phyloP scores from a whole-genome alignment of 2,113 vertebrate genomes.

The Pagrus major region DNA sequence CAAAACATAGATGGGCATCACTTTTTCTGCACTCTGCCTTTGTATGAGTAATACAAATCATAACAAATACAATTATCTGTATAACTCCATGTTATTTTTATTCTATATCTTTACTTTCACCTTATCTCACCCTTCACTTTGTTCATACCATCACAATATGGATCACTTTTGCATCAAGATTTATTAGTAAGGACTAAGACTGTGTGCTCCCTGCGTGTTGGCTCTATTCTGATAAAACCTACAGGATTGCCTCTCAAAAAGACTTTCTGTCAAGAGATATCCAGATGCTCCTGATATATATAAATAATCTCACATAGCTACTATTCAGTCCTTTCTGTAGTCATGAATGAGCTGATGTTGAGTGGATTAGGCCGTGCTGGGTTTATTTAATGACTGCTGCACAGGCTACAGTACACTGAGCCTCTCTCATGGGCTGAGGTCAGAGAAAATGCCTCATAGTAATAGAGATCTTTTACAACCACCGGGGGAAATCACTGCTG shows the following conservation, averaged over 20 bases:
- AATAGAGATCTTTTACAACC: slow-evolving; percentile 61
- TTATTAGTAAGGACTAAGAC: neutral
- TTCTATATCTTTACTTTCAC: neutral
- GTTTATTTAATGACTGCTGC: slow-evolving; percentile 65
- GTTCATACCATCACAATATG: neutral
- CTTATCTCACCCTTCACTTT: neutral
- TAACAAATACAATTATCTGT: neutral
- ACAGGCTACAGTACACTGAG: slow-evolving; percentile 39
- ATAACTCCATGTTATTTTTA: neutral
- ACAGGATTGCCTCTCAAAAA: neutral
- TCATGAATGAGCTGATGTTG: slow-evolving; percentile 55
- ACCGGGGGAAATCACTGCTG: slow-evolving; percentile 67
- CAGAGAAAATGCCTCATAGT: slow-evolving; percentile 48
- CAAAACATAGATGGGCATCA: neutral
- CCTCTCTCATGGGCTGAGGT: slow-evolving; percentile 48
- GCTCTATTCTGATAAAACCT: neutral
- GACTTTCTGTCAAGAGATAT: neutral
- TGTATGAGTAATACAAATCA: neutral
- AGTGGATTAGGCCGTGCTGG: slow-evolving; percentile 49
- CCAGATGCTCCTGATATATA: neutral
- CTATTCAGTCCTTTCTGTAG: neutral
- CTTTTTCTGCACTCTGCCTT: neutral
- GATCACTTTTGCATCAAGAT: too few relatives aligned
- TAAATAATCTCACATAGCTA: slow-evolving; percentile 1
- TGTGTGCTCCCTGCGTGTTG: neutral